Evolutionary conservation across 2,113 vertebrate species (phyloP), one percentile per base, ranked within the genome.

Genomic region (Mirza zaza): DNA sequence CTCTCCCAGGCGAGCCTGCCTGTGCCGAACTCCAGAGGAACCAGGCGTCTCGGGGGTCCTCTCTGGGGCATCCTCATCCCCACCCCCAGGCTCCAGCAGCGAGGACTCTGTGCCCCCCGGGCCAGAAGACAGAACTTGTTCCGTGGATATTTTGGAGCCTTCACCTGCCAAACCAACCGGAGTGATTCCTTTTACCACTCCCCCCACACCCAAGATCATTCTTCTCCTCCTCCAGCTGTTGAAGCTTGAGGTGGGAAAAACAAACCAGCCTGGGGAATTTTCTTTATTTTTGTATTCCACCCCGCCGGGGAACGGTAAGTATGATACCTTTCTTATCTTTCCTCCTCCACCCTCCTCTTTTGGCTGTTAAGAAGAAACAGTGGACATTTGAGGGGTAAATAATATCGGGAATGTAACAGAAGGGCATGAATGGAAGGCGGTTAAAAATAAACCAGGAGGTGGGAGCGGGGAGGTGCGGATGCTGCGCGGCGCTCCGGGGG

Each of bases 241-340:
- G 91, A 73, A 95, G 97, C 91, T 92, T 63, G 94, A 27, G 86
- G 5, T 20, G n/a, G 92, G 94, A 13, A 73, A 77, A 97, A 32
- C 80, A 75, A 96, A 84, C 55, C 95, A 57, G 88, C 59, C 29
- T 6, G 90, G 61, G 87, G 73, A 3, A 45, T 71, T 92, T 59
- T 94, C 86, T 93, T 75, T 93, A 61, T 97, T 94, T 96, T 59
- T 91, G 90, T 97, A 94, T 97, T 48, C 94, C 96, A 88, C 95
- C 92, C 96, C 95, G 96, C 97, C 96, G 85, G 50, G 95, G 95
- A 97, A 96, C 94, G 97, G 98, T 99, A 90, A 99, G 98, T 98
- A 96, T 80, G 92, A 12, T 75, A 94, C 75, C 32, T 75, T 95
- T 82, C 96, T 95, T 29, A 14, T 67, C 52, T 85, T 85, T 95